Conservation (phyloP, 2,797 vertebrate genomes). For the Rhynchonycteris naso region DNA sequence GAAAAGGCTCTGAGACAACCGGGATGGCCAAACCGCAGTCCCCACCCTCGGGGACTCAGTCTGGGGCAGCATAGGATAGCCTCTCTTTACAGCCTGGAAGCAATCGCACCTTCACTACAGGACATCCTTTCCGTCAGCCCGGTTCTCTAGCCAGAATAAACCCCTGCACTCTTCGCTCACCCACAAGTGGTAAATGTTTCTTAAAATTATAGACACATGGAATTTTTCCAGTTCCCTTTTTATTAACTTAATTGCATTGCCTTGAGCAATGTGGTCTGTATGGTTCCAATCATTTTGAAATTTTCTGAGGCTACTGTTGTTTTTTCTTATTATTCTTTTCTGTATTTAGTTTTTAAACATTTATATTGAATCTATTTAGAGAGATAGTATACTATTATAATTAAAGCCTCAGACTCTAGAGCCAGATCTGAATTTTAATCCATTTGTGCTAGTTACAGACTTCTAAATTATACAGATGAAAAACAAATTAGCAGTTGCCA, state of each 20-base stretch:
- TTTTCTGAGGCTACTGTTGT: not conserved
- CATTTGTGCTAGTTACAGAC: not conserved
- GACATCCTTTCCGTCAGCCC: not conserved
- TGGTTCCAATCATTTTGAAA: not conserved
- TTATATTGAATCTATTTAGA: not conserved
- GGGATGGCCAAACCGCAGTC: too few relatives aligned
- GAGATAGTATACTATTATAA: not conserved
- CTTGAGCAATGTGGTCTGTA: not conserved
- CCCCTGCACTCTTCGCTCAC: not conserved
- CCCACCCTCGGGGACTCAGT: not conserved
- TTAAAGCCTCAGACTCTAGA: not conserved
- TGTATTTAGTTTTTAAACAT: not conserved
- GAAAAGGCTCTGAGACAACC: not conserved
- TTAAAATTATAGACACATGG: not conserved
- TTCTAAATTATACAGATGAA: not conserved
- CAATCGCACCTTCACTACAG: fast-evolving
- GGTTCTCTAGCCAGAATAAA: not conserved
- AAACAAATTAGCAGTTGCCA: not conserved
- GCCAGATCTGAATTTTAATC: not conserved
- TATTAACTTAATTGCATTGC: not conserved
- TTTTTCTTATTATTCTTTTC: not conserved
- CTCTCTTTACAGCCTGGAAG: not conserved
- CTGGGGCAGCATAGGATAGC: not conserved
- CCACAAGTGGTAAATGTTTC: not conserved
- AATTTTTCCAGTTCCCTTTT: not conserved